Conservation (phyloP, 2,797 vertebrate genomes). For the Danionella dracula region DNA sequence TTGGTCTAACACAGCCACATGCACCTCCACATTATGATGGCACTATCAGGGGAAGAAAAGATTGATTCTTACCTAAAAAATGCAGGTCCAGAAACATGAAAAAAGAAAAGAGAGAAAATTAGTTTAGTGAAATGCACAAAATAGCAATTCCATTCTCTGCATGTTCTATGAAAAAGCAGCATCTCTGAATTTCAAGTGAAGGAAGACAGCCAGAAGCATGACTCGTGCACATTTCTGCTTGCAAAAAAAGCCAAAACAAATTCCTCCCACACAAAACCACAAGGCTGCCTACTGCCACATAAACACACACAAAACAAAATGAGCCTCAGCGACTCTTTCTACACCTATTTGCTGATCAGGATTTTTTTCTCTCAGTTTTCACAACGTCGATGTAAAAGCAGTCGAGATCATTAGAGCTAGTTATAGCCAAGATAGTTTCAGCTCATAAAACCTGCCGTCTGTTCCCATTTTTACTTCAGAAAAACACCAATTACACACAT, state of each 20-base stretch:
- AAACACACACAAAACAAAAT: conserved; percentile 29
- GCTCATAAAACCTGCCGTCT: conserved; percentile 49
- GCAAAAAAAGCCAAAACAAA: conserved; percentile 27
- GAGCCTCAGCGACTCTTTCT: conserved; percentile 5
- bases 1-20: conserved; percentile 1
- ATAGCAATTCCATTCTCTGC: not conserved
- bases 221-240: conserved; percentile 7
- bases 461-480: conserved; percentile 6
- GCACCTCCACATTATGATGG: not conserved
- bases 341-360: conserved; percentile 33
- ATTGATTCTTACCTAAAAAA: conserved; percentile 59
- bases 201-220: conserved; percentile 23
- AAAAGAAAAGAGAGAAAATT: not conserved
- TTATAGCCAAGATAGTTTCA: conserved; percentile 55
- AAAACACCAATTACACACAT: conserved; percentile 9
- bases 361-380: conserved; percentile 11
- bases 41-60: not conserved
- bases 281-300: conserved; percentile 19
- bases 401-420: conserved; percentile 59
- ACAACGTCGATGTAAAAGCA: conserved; percentile 36
- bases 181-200: conserved; percentile 14
- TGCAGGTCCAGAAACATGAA: conserved; percentile 14
- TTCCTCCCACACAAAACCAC: conserved; percentile 29
- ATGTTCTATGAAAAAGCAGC: not conserved
- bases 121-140: not conserved